Conservation (phyloP, 2,888 invertebrate genomes). For the Cantharis rustica region DNA sequence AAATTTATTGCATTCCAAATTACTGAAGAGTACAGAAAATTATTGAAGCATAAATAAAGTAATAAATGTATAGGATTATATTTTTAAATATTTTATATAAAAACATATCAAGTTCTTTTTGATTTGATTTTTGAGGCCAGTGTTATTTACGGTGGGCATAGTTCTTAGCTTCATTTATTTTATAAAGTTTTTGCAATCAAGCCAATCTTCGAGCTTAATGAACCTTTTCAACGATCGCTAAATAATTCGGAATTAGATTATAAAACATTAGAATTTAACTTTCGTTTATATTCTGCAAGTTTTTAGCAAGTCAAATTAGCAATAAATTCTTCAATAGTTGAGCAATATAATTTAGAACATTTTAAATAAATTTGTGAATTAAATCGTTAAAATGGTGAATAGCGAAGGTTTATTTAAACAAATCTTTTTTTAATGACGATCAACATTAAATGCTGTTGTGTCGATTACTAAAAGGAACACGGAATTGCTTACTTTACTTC, state of each 20-base stretch:
- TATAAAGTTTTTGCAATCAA: neutral
- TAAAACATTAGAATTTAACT: neutral
- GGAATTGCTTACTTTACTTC: slow-evolving; percentile 9
- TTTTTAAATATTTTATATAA: neutral
- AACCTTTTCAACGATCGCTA: neutral
- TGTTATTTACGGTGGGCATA: neutral
- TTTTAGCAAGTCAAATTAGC: neutral
- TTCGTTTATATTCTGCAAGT: neutral
- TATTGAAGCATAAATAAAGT: neutral
- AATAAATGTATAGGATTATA: neutral
- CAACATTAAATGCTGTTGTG: neutral
- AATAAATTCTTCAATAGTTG: neutral
- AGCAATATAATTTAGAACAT: neutral
- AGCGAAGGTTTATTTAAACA: neutral
- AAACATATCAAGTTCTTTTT: neutral
- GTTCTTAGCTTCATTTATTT: neutral
- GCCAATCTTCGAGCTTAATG: neutral
- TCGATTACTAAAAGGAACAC: slow-evolving; percentile 2
- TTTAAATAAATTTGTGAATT: neutral
- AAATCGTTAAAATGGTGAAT: neutral
- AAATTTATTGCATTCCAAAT: neutral
- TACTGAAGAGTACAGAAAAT: neutral
- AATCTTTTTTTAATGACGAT: neutral
- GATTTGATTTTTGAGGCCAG: neutral
- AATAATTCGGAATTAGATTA: neutral